Evolutionary conservation across 2,888 invertebrate species (phyloP).

Genomic region (Tenthredo livida): DNA sequence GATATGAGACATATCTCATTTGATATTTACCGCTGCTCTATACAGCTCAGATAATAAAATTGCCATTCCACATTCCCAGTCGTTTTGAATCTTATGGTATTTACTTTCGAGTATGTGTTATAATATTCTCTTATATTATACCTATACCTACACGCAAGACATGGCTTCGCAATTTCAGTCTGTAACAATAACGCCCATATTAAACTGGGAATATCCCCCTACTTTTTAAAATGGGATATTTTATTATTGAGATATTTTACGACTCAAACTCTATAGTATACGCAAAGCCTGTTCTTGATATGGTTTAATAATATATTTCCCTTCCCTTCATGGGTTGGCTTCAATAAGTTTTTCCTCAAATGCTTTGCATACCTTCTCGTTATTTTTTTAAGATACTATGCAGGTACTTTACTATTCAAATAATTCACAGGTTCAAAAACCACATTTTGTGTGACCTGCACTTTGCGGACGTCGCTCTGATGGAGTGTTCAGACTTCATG

Average conservation of each 20-base stretch:
- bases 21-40: neutral
- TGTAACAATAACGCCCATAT: constrained; percentile 24
- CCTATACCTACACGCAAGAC: neutral
- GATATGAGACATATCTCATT: neutral
- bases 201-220: neutral
- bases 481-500: constrained; percentile 99
- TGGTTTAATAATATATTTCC: neutral
- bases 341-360: neutral
- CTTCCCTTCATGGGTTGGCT: neutral
- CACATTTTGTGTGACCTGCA: constrained; percentile 97
- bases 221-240: neutral
- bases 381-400: neutral
- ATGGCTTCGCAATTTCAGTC: constrained; percentile 10
- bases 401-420: constrained; percentile 42
- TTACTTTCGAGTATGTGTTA: constrained; percentile 16
- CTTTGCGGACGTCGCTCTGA: constrained; percentile 97
- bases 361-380: neutral
- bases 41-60: constrained; percentile 23
- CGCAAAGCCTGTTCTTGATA: neutral
- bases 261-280: neutral
- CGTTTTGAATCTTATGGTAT: constrained; percentile 25
- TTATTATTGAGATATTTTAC: constrained; percentile 1
- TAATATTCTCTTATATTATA: neutral
- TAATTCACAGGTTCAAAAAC: constrained; percentile 85
- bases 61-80: neutral